Base-by-base conservation (phyloP, 2,888 invertebrate species). In the Tromatobia lineatoria region DNA sequence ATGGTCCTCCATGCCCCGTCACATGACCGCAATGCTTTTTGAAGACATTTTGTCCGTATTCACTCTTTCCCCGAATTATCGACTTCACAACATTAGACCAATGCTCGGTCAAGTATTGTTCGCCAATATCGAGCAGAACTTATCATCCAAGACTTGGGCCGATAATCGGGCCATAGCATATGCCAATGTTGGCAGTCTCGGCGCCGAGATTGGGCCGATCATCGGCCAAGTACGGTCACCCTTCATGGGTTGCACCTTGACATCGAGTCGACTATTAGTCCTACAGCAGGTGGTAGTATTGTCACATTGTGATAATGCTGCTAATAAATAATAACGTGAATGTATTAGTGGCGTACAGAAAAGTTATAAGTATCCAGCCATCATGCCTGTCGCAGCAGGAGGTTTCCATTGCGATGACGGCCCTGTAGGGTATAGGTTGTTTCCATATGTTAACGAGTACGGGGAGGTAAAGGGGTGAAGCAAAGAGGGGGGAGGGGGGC, bases 251-350 rank as follows among this genome's bases (percentile, higher is more conserved):
- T 66, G 59, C 25, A n/a, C 6, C 70, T 25, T 42, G 18, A 61
- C 25, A 61, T 42, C 47, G 52, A 18, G 29, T 47, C 45, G 20
- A 15, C 80, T 73, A 64, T 73, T 70, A 23, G 61, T 70, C 34
- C 20, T 74, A 57, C 70, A 66, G 78, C 64, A 73, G 70, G 74
- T 52, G 47, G 61, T 73, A 76, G 77, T 77, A 76, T 59, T 45
- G 47, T 73, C 73, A 77, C 73, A 73, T 59, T 34, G 47, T 71
- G 80, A 84, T 84, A 81, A 81, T 82, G 78, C 82, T 82, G 20
- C 74, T 78, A 82, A 84, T 81, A 82, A 84, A 84, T 84, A 84
- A 82, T 78, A 82, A 74, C 75, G 45, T 74, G 70, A 66, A 47
- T 70, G 69, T 70, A 4, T 74, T 70, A 78, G 64, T 64, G 18